Base-by-base conservation (phyloP, 2,113 vertebrate genomes). In the Antechinus flavipes region DNA sequence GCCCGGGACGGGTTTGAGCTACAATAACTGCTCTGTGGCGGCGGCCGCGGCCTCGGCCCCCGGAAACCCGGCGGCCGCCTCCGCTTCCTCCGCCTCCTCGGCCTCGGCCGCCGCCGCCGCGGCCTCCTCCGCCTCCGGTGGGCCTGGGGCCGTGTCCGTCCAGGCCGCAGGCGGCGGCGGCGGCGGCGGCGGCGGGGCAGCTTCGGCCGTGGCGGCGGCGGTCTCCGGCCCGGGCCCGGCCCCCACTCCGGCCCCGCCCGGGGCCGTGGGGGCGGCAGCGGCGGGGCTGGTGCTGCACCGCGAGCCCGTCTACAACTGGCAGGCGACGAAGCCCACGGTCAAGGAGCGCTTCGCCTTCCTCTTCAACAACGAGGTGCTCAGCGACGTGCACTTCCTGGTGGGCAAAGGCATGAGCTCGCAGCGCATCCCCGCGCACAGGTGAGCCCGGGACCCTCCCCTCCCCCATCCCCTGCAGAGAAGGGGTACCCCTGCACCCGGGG, bases 361-460 rank as follows among this genome's bases (percentile, higher is more conserved):
- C 92, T 99, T 99, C 98, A 99, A 99, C 98, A 99, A 99, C 98
- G 99, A 99, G 98, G 99, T 99, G 95, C 99, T 99, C 55, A 99
- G 99, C 98, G 99, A 99, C 98, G 99, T 99, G 96, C 99, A 99
- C 98, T 99, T 99, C 98, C 98, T 99, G 97, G 99, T 99, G 97
- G 99, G 99, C 91, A 99, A 99, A 98, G 99, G 99, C 84, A 99
- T 99, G 98, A 99, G 99, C 91, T 99, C 99, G 52, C 99, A 99
- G 98, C 99, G 99, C 98, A 99, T 99, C 99, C 99, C 99, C 46
- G 99, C 99, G 93, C 99, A 99, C 99, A 99, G 99, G 99, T 99
- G 98, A 97, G 98, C 95, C 35, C 49, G 76, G 93, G 49, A 94
- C 95, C 97, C 93, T 30, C 19, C 94, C 90, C 61, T 47, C 90